Evolutionary conservation across 2,888 invertebrate genomes (phyloP).

Genomic region (Torymus aiolomorphi): DNA sequence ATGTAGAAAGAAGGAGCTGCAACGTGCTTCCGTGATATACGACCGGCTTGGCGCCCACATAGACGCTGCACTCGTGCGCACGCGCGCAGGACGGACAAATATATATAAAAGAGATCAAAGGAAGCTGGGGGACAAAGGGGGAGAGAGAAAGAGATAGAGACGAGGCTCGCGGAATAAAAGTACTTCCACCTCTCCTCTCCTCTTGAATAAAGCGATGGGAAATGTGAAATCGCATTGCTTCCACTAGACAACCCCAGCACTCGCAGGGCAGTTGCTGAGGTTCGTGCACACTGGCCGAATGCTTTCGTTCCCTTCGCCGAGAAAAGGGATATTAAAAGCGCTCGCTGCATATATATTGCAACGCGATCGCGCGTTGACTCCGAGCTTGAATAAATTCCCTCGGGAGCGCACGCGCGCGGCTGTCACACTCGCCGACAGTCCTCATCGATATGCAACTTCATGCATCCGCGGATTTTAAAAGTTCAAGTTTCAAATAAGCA

Average conservation of each 20-base stretch:
- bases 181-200: constrained; percentile 10
- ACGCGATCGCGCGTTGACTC: not conserved
- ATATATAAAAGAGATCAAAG: constrained; percentile 54
- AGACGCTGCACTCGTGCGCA: no score
- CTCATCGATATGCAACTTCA: constrained; percentile 21
- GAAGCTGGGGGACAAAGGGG: constrained; percentile 19
- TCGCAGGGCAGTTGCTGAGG: not conserved
- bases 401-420: not conserved
- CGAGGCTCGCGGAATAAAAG: constrained; percentile 5
- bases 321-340: constrained; percentile 26
- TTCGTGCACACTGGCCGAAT: no score
- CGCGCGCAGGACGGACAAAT: constrained; percentile 43
- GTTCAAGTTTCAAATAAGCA: constrained; percentile 4
- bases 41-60: no score
- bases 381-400: constrained; percentile 11
- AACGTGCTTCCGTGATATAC: no score
- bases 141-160: not conserved
- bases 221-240: constrained; percentile 37
- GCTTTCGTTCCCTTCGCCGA: not conserved
- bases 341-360: constrained; percentile 19
- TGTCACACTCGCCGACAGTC: not conserved
- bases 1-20: no score
- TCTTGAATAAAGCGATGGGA: constrained; percentile 30
- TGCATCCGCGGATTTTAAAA: not conserved
- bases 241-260: constrained; percentile 33